Percentiles rank a stretch among this genome's conserved stretches.
Evolutionary conservation across 2,888 invertebrate genomes (phyloP).

Genomic region (Lepidonotus clava): DNA sequence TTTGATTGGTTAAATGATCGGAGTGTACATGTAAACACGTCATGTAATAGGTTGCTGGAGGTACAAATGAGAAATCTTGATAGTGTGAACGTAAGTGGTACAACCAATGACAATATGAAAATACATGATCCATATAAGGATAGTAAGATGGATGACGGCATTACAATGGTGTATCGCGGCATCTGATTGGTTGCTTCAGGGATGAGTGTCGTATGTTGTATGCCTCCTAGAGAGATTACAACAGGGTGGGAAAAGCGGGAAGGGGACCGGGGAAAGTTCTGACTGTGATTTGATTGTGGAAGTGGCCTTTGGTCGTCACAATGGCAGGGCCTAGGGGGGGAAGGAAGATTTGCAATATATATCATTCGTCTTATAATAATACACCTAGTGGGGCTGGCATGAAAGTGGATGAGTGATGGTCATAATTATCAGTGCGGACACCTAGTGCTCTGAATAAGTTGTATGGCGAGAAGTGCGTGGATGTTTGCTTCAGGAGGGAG

Average conservation of each 20-base stretch:
- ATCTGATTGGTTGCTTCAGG: conserved; percentile 10
- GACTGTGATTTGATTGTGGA: conserved; percentile 26
- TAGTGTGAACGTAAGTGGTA: too few relatives aligned
- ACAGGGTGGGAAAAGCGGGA: background rate
- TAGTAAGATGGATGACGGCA: background rate
- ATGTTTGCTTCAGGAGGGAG: background rate
- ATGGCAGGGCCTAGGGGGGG: background rate
- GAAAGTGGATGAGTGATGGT: conserved; percentile 6
- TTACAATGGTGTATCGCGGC: background rate
- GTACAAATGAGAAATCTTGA: too few relatives aligned
- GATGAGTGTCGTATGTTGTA: conserved; percentile 18
- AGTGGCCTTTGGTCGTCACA: background rate
- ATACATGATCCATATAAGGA: too few relatives aligned
- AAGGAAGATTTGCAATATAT: conserved; percentile 33
- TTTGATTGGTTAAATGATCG: background rate
- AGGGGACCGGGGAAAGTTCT: background rate
- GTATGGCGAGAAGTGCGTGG: background rate
- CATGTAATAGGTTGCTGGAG: too few relatives aligned
- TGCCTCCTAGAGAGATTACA: background rate
- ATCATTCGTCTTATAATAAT: background rate
- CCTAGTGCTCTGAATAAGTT: background rate
- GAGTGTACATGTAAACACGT: background rate
- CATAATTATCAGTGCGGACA: background rate
- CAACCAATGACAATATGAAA: too few relatives aligned
- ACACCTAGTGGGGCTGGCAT: conserved; percentile 12